A percentile compares a stretch with the other conserved stretches of the same genome.
Evolutionary conservation across 2,113 vertebrate species (phyloP).

Genomic region (Macheiramphus alcinus): DNA sequence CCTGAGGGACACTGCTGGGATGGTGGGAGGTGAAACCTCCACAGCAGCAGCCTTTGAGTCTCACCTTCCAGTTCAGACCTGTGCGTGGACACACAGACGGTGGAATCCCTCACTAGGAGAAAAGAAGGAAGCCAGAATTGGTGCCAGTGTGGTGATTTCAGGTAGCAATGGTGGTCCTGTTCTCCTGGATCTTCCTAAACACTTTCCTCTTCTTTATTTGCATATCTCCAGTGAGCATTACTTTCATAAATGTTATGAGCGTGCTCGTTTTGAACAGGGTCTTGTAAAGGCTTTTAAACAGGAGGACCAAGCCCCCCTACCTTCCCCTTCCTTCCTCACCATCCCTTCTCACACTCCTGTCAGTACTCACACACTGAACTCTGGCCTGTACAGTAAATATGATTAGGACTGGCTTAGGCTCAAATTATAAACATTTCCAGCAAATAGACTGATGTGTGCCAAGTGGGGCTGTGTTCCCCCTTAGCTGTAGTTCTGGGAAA

Average conservation of each 20-base stretch:
- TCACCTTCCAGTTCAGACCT: neutral
- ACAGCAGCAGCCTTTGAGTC: neutral
- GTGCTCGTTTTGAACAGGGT: accelerated
- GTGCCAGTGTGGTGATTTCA: neutral
- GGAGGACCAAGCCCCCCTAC: neutral
- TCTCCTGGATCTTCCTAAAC: neutral
- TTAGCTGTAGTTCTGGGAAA: neutral
- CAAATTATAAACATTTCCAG: neutral
- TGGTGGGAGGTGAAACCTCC: neutral
- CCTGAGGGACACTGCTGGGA: neutral
- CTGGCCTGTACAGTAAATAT: neutral
- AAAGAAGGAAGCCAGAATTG: neutral
- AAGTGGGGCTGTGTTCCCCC: neutral
- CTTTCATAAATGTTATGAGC: neutral
- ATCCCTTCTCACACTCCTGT: neutral
- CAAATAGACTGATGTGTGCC: neutral
- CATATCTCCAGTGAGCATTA: accelerated
- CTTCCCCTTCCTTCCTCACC: neutral
- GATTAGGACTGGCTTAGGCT: neutral
- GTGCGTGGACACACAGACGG: accelerated
- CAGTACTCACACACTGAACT: neutral
- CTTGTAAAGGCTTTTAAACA: neutral
- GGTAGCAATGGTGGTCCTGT: neutral
- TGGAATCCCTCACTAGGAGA: neutral
- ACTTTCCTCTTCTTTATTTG: neutral